Percentiles rank a stretch among this genome's conserved stretches.
These are phyloP conservation scores for Dryadula phaetusa DNA, from an alignment of 2,888 invertebrate species.

Conservation along the genomic window DNA sequence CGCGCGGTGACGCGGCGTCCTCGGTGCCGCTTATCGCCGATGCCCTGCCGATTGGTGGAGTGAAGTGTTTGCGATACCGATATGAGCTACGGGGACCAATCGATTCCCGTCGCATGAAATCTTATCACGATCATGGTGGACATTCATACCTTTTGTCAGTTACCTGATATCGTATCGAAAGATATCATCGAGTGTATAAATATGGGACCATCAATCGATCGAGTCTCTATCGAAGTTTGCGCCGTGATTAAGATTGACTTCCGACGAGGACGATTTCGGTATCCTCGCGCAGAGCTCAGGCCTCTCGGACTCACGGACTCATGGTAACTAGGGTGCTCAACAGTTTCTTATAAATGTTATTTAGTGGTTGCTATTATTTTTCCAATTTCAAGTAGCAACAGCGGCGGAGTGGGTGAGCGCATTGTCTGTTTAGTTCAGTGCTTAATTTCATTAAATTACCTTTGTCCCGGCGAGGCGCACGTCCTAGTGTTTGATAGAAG, in stretches of 20 bases:
- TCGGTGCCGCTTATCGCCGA: slow-evolving; percentile 63
- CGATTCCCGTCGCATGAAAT: slow-evolving; percentile 74
- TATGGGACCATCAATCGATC: slow-evolving; percentile 83
- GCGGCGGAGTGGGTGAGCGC: slow-evolving; percentile 19
- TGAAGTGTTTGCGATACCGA: slow-evolving; percentile 80
- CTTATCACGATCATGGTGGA: slow-evolving; percentile 82
- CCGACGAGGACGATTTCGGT: slow-evolving; percentile 47
- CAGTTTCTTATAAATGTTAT: slow-evolving; percentile 23
- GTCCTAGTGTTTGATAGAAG: slow-evolving; percentile 13
- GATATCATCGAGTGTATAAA: slow-evolving; percentile 83
- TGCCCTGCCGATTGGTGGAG: slow-evolving; percentile 74
- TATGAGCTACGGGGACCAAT: slow-evolving; percentile 75
- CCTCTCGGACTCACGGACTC: no score
- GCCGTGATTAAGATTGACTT: slow-evolving; percentile 72
- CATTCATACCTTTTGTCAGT: slow-evolving; percentile 75
- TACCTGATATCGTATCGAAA: slow-evolving; percentile 79
- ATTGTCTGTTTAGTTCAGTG: slow-evolving; percentile 31
- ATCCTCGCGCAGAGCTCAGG: slow-evolving; percentile 29
- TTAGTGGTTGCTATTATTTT: slow-evolving; percentile 25
- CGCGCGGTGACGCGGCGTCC: slow-evolving; percentile 48
- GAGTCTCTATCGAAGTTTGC: slow-evolving; percentile 79
- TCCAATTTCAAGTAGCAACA: neutral
- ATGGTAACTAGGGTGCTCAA: slow-evolving; percentile 45
- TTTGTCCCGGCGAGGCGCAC: slow-evolving; percentile 13
- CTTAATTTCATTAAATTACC: neutral